These are phyloP conservation scores for Epiblema foenella DNA, from an alignment of 2,888 invertebrate genomes.

Conservation along the genomic window DNA sequence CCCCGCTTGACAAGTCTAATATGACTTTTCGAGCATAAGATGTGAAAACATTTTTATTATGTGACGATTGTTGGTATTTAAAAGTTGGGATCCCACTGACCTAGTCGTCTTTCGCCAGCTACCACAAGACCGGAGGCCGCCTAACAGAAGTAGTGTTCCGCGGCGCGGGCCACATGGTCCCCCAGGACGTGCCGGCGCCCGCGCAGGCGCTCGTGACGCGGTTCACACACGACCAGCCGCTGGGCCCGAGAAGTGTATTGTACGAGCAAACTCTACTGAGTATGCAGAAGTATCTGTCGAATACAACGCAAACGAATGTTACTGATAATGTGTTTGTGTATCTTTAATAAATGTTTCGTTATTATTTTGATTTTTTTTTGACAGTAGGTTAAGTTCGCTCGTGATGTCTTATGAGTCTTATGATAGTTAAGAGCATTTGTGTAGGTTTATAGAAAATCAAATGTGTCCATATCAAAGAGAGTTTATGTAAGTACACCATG, in stretches of 20 bases:
- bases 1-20: no score
- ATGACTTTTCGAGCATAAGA: no score
- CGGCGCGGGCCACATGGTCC: constrained; percentile 88
- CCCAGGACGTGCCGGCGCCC: constrained; percentile 84
- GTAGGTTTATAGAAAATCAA: no score
- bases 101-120: constrained; percentile 63
- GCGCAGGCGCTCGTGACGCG: constrained; percentile 81
- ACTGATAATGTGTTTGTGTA: constrained; percentile 34
- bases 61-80: neutral
- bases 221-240: constrained; percentile 73
- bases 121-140: constrained; percentile 80
- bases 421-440: no score
- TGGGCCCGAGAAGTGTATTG: constrained; percentile 47
- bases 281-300: constrained; percentile 51
- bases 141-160: constrained; percentile 85
- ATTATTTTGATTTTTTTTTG: neutral
- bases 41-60: no score
- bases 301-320: constrained; percentile 42
- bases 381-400: no score
- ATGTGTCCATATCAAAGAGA: no score
- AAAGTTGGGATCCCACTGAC: neutral
- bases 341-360: constrained; percentile 14
- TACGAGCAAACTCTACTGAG: constrained; percentile 45
- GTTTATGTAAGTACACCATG: no score
- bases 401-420: no score